phyloP scores from a whole-genome alignment of 2,888 invertebrate genomes.

The Oscheius myriophilus region DNA sequence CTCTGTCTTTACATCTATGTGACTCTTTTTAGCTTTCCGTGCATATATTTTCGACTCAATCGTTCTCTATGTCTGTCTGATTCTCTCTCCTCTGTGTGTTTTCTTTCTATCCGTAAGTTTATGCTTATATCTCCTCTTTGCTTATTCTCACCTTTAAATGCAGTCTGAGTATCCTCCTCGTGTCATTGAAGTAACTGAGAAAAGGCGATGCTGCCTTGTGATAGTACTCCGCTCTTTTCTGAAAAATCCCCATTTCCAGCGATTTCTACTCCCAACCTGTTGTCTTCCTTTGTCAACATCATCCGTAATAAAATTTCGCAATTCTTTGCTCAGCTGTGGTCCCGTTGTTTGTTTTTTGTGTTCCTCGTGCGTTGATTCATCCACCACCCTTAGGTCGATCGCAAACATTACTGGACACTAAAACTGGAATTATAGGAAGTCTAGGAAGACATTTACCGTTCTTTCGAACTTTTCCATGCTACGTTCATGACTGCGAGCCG shows the following conservation, averaged over 20 bases:
- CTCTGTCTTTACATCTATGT: too few relatives aligned
- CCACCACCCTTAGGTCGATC: conserved; percentile 55
- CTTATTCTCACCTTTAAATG: conserved; percentile 30
- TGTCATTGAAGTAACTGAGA: conserved; percentile 60
- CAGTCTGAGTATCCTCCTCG: conserved; percentile 55
- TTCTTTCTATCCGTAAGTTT: too few relatives aligned
- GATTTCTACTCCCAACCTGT: conserved; percentile 43
- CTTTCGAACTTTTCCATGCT: conserved; percentile 44
- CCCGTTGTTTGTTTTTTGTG: conserved; percentile 25
- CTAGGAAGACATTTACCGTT: conserved; percentile 26
- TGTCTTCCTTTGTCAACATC: conserved; percentile 67
- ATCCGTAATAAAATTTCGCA: conserved; percentile 63
- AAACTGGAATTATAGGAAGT: conserved; percentile 25
- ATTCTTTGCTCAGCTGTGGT: conserved; percentile 46
- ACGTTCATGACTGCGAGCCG: conserved; percentile 33
- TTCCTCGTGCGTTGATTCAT: conserved; percentile 29
- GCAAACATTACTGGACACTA: conserved; percentile 61
- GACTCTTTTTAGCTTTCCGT: too few relatives aligned
- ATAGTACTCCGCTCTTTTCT: conserved; percentile 65
- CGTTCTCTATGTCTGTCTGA: too few relatives aligned
- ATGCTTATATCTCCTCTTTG: too few relatives aligned
- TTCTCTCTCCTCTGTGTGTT: too few relatives aligned
- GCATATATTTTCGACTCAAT: too few relatives aligned
- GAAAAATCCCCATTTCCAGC: background rate
- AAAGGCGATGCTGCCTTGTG: conserved; percentile 65